Base-by-base conservation (phyloP, 2,797 vertebrate species). In the Tenualosa thibaudeaui region DNA sequence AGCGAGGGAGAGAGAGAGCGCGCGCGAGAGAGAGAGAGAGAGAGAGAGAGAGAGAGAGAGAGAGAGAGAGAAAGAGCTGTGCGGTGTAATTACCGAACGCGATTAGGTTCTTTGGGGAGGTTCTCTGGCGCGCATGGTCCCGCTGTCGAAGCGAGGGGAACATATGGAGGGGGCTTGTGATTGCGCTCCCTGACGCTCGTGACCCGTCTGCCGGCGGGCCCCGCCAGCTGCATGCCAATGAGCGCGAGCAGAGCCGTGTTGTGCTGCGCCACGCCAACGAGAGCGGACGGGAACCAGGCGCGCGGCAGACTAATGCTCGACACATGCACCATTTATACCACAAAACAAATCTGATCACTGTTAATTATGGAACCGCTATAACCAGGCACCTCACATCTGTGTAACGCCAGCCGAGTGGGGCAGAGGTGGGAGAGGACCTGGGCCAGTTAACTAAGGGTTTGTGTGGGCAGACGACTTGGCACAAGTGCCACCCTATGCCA, bases 261-360 rank as follows among this genome's bases (percentile, higher is more conserved):
- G 46, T 46, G 46, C 46, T 7, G 46, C 46, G 46, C 46, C 46
- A 46, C 46, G 46, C 4, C 46, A 3, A 46, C 4, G 3, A 7
- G 31, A 75, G 68, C 68, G 51, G 51, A 53, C 51, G 51, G 51
- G 51, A 53, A 12, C 12, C 51, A 15, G 13, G 51, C 68, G 68
- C 15, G 96, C 31, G 96, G 96, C 97, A 96, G 96, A 96, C 96
- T 98, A 97, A 98, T 97, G 97, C 97, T 97, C 96, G 97, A 98
- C 97, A 98, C 97, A 97, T 97, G 97, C 97, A 97, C 97, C 96
- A 97, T 98, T 98, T 98, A 98, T 96, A 96, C 97, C 97, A 97
- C 97, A 97, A 97, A 98, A 98, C 97, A 98, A 98, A 99, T 99
- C 97, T 97, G 97, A 99, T 99, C 97, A 97, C 97, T 97, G 96